Percentiles rank a stretch among this genome's conserved stretches.
Conservation (phyloP, 2,113 vertebrate species). For the Triplophysa dalaica region DNA sequence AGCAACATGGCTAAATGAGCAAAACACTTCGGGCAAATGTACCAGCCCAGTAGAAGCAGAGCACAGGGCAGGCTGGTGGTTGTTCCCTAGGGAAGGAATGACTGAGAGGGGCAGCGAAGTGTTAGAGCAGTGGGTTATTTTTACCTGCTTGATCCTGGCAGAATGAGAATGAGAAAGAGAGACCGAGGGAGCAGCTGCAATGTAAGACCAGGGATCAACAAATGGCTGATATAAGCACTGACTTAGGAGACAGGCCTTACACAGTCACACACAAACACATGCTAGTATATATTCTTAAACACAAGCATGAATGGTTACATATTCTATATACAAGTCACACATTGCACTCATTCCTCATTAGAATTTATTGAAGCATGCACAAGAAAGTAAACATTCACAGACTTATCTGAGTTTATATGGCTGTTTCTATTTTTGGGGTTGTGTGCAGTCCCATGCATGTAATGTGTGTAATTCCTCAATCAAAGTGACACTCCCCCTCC, state of each 20-base stretch:
- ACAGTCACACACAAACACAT: conserved; percentile 38
- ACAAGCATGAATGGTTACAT: neutral
- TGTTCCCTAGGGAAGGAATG: conserved; percentile 59
- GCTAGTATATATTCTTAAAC: neutral
- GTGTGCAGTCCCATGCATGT: conserved; percentile 13
- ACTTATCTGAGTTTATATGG: conserved; percentile 1
- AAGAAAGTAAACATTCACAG: conserved; percentile 1
- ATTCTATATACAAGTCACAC: neutral
- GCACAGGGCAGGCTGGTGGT: conserved; percentile 30
- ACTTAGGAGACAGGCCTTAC: conserved; percentile 63
- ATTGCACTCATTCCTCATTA: neutral
- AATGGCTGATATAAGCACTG: conserved; percentile 73
- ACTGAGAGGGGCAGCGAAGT: conserved; percentile 69
- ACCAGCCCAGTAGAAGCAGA: conserved; percentile 10
- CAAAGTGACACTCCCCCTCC: conserved; percentile 34
- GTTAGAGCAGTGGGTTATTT: conserved; percentile 75
- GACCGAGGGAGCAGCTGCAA: conserved; percentile 75
- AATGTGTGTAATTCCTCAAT: conserved; percentile 5
- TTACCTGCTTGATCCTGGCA: conserved; percentile 72
- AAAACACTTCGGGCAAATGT: neutral
- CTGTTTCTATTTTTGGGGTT: conserved; percentile 29
- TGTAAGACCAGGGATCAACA: conserved; percentile 77
- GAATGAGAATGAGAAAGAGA: conserved; percentile 67
- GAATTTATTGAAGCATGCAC: neutral
- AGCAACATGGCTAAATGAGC: conserved; percentile 18